Evolutionary conservation across 2,113 vertebrate genomes (phyloP).

Genomic region (Pardalotus punctatus): DNA sequence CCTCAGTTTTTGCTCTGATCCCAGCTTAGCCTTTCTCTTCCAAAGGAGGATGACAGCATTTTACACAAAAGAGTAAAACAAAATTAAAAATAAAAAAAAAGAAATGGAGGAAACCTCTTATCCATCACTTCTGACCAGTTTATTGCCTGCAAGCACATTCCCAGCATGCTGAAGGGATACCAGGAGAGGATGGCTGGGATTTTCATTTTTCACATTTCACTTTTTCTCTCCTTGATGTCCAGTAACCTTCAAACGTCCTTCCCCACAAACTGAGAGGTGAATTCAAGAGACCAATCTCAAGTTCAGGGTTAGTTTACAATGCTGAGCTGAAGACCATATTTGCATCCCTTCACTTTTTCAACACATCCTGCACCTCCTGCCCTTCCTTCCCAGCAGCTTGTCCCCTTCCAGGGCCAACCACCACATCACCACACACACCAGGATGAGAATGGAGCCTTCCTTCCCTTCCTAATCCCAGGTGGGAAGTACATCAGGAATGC

Average conservation of each 20-base stretch:
- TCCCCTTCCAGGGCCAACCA: neutral
- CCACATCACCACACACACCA: too few species aligned
- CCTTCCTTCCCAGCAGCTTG: neutral
- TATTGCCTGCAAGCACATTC: neutral
- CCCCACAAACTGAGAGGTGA: neutral
- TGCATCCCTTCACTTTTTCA: neutral
- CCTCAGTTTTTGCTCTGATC: neutral
- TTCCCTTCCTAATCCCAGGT: neutral
- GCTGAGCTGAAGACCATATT: neutral
- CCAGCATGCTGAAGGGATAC: fast-evolving
- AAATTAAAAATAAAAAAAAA: neutral
- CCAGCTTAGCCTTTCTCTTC: neutral
- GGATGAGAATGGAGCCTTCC: neutral
- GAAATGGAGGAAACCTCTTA: neutral
- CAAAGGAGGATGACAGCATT: neutral
- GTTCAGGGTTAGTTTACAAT: neutral
- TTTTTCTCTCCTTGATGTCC: neutral
- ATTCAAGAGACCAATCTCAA: neutral
- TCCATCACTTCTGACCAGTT: neutral
- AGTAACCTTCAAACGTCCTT: neutral
- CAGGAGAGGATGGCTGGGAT: neutral
- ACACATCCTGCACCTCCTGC: neutral
- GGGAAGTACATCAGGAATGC: neutral
- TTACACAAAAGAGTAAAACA: neutral
- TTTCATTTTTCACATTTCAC: neutral